phyloP scores from a whole-genome alignment of 2,797 vertebrate species.

The Heterohyrax brucei region DNA sequence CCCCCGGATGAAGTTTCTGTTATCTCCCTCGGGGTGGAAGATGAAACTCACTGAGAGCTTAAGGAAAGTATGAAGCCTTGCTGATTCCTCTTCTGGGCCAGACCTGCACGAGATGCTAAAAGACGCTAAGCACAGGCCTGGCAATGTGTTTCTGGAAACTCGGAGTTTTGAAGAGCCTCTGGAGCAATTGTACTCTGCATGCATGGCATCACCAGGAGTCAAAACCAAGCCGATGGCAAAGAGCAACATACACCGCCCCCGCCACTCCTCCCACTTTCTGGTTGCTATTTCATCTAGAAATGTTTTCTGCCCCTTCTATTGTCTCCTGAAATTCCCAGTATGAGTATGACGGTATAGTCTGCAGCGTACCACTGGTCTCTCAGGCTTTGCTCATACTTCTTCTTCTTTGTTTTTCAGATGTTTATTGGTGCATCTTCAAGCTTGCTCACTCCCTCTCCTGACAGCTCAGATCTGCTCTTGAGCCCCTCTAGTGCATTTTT shows the following conservation, averaged over 20 bases:
- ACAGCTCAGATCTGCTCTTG: neutral
- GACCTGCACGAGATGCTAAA: neutral
- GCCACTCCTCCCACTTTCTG: neutral
- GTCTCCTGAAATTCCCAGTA: constrained; percentile 8
- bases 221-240: no score
- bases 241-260: neutral
- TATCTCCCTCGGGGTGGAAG: neutral
- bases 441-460: neutral
- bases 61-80: neutral
- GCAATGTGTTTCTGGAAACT: no score
- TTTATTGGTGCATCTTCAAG: neutral
- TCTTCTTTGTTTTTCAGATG: neutral
- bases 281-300: no score
- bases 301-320: neutral
- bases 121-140: no score
- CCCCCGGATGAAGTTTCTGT: neutral
- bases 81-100: neutral
- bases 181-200: no score
- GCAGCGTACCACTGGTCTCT: neutral
- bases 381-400: neutral
- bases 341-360: neutral
- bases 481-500: neutral
- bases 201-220: no score
- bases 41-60: neutral
- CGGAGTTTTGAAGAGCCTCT: no score